Base-by-base conservation (phyloP, 2,888 invertebrate species). In the Pseudococcus viburni region DNA sequence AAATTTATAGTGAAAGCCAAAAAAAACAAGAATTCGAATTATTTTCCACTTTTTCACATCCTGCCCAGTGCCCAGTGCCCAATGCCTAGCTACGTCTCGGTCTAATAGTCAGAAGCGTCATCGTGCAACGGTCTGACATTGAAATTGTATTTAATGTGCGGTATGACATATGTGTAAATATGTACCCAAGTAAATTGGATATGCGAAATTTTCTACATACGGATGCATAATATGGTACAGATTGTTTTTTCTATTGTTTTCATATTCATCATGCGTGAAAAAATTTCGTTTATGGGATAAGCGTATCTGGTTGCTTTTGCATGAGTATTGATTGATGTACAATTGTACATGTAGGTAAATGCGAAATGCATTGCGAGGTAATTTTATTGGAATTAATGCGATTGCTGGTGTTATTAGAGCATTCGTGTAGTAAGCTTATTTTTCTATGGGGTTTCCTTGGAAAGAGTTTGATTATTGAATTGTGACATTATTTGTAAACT, bases 151-250 rank as follows among this genome's bases (percentile, higher is more conserved):
- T 22, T 64, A 22, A 55, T 55, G 48, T 42, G 51, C 51, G 6
- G 26, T 26, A 26, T 26, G 68, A 68, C 68, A 68, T 11, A 12
- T 0, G 26, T 68, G 64, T 22, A 64, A 64, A 51, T 12, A 15
- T 51, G 19, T 22, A n/a, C n/a, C n/a, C n/a, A 59, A 59, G 19
- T 64, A 64, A 68, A 26, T 68, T 68, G 26, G 68, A 68, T 68
- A 68, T 68, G 68, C 68, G 68, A 33, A 68, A 68, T 68, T 68
- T 9, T 15, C 11, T 26, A 68, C 7, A 0, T 68, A 0, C 6
- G 15, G n/a, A 19, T 26, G 26, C 42, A 19, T 33, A 64, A 68
- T 68, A 68, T 68, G 11, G n/a, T 55, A 55, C n/a, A 55, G n/a
- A n/a, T 55, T 22, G 8, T 68, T 1, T 26, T 68, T 9, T 68